These are phyloP conservation scores for Diabrotica balteata DNA, from an alignment of 2,888 invertebrate genomes.

Conservation along the genomic window DNA sequence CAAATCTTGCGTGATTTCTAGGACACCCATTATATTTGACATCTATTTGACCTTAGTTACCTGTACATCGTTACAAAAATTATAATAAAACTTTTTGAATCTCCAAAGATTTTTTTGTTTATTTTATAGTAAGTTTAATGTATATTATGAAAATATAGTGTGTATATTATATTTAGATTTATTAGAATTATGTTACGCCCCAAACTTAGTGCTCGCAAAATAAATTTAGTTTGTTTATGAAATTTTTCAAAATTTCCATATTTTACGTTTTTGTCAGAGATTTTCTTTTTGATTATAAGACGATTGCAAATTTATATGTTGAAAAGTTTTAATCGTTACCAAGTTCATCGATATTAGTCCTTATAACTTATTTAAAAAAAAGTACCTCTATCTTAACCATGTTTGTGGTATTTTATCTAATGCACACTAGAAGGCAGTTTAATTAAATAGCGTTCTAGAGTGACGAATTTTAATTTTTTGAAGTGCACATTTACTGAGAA, in stretches of 20 bases:
- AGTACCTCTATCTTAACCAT: not conserved
- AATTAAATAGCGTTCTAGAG: too few relatives aligned
- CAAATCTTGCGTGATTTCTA: too few relatives aligned
- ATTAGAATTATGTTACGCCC: not conserved
- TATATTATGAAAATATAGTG: slow-evolving; percentile 10
- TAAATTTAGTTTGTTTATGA: not conserved
- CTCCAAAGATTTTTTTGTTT: too few relatives aligned
- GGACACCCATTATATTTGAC: too few relatives aligned
- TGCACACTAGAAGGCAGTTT: too few relatives aligned
- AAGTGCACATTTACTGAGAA: too few relatives aligned
- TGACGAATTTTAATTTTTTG: too few relatives aligned
- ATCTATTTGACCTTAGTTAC: too few relatives aligned
- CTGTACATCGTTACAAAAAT: too few relatives aligned
- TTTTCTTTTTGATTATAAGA: slow-evolving; percentile 9
- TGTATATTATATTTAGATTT: slow-evolving; percentile 13
- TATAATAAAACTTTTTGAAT: too few relatives aligned
- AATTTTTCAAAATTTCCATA: slow-evolving; percentile 25
- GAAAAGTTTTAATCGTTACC: slow-evolving; percentile 2
- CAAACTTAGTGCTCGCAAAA: not conserved
- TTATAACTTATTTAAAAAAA: not conserved
- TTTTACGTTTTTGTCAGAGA: slow-evolving; percentile 16
- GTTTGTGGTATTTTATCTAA: too few relatives aligned
- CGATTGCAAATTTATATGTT: slow-evolving; percentile 11
- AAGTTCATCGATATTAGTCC: not conserved
- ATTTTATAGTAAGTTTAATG: too few relatives aligned